Base-by-base conservation (phyloP, 2,888 invertebrate genomes). In the Eurytoma californica region DNA sequence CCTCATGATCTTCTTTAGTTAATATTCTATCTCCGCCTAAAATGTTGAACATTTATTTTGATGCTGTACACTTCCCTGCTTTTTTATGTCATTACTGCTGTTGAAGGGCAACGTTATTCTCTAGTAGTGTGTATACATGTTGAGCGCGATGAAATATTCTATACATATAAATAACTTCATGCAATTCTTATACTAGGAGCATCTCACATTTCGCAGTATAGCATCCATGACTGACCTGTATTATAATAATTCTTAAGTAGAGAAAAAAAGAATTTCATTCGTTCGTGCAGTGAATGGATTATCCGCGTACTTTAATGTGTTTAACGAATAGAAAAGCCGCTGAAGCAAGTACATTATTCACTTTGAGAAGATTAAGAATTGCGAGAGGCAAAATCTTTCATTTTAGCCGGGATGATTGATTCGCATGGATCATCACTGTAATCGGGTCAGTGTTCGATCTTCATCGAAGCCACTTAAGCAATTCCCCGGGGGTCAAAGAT, bases 91-190 rank as follows among this genome's bases (percentile, higher is more conserved):
- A 20, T 58, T 20, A 9, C 2, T 58, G 18, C 24, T 16, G 13
- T 24, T 18, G 20, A 58, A 4, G 20, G 12, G 9, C 39, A 24
- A 60, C 28, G 13, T 60, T 13, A 2, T 14, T 20, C 30, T 30
- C 53, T 39, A n/a, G 3, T 13, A 13, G 49, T 5, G 3, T 18
- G 39, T 16, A 2, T 24, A 30, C 9, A 55, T 16, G 9, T 9
- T 39, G 9, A n/a, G n/a, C 28, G 14, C 5, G 28, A 55, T 69
- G 68, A 69, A 69, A 39, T 69, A 69, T 69, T 69, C 68, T 69
- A 57, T 69, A 69, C 57, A 69, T 69, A 69, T 69, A 69, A 57
- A 69, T 57, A 69, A 69, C 68, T 57, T 69, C 68, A 57, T 69
- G 57, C 57, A 69, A 57, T 14, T 14, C 39, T 57, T 57, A 57